Base-by-base conservation (phyloP, 2,888 invertebrate genomes). In the Heliconius hortense region DNA sequence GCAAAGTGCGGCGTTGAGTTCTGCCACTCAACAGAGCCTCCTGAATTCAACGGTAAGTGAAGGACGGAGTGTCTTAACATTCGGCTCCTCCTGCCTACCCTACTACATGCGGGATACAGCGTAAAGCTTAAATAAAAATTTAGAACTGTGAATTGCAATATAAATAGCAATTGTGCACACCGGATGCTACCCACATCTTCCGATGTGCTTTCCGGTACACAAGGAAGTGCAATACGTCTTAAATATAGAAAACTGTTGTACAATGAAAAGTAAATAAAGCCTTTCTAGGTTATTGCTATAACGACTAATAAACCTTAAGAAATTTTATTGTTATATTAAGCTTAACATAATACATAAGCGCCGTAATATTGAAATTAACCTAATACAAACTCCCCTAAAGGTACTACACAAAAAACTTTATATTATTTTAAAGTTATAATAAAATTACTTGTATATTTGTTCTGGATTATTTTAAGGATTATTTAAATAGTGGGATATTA, bases 111-210 rank as follows among this genome's bases (percentile, higher is more conserved):
- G 39, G 39, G 1, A 39, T 39, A 11, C 2, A 48, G 1, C 18
- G 48, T 0, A 18, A 18, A 48, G 48, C 8, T 48, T 0, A 8
- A 48, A 48, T 8, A 21, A 21, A 48, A 48, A 48, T 4, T 1
- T 18, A 5, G 43, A 48, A 8, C 21, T 48, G 7, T 7, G 48
- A 48, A 48, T 48, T 48, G 48, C 18, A 48, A 21, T 48, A 21
- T 7, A 48, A 21, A 21, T 59, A 31, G 74, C 13, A 72, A 21
- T 31, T 63, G 82, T 84, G 77, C 81, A 82, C 73, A 81, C 77
- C 82, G 82, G 84, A 83, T 77, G 71, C 79, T 24, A 64, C 83
- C 85, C 80, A 85, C 83, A 28, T 26, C 53, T 72, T 72, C 75
- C 77, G 76, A 64, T 62, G 53, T 43, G 10, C 15, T 5, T 72